Percentiles rank a stretch among this genome's conserved stretches.
Conservation (phyloP, 2,113 vertebrate genomes). For the Eudyptes chrysolophus region DNA sequence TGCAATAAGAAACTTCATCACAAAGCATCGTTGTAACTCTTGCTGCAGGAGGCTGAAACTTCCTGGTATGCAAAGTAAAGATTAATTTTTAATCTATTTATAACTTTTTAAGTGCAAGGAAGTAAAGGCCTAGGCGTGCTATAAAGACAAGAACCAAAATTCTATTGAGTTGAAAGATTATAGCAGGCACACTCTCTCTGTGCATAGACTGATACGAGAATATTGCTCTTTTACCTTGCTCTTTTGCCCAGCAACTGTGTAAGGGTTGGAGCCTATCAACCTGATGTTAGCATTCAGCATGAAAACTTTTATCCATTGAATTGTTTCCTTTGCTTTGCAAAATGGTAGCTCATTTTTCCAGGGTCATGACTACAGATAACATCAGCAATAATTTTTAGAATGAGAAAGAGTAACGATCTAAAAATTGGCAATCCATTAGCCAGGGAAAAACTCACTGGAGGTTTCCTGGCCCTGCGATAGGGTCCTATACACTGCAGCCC, state of each 20-base stretch:
- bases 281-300: not conserved
- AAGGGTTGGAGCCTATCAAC: not conserved
- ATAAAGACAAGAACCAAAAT: conserved; percentile 25
- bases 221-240: not conserved
- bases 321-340: not conserved
- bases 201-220: not conserved
- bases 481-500: not conserved
- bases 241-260: not conserved
- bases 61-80: conserved; percentile 75
- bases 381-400: not conserved
- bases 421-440: not conserved
- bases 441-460: not conserved
- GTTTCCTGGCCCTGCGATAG: not conserved
- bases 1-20: conserved; percentile 88
- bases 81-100: conserved; percentile 1
- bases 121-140: conserved; percentile 1
- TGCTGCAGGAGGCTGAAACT: conserved; percentile 89
- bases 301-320: not conserved
- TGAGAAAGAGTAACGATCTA: not conserved
- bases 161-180: conserved; percentile 23
- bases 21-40: conserved; percentile 89
- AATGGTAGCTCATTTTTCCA: not conserved
- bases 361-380: not conserved
- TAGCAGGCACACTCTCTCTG: not conserved
- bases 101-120: conserved; percentile 3